These are phyloP conservation scores for Smutsia gigantea DNA, from an alignment of 2,797 vertebrate genomes.

Conservation along the genomic window DNA sequence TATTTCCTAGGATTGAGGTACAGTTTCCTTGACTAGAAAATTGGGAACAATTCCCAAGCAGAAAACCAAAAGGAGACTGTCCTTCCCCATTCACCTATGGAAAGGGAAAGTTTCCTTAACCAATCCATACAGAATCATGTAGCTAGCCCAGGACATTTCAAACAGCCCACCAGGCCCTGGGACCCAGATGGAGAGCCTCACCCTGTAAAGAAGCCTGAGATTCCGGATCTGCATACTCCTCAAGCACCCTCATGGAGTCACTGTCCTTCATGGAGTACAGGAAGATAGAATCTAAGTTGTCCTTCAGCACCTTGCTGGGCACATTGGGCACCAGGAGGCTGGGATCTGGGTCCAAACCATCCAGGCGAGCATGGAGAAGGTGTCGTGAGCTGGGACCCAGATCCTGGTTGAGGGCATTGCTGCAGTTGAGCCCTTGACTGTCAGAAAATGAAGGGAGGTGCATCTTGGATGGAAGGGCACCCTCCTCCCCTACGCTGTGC, in stretches of 20 bases:
- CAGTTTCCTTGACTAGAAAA: not conserved
- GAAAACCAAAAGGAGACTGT: no score
- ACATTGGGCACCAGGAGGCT: conserved; percentile 50
- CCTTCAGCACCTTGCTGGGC: conserved; percentile 67
- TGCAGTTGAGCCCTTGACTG: conserved; percentile 71
- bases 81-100: not conserved
- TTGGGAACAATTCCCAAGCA: not conserved
- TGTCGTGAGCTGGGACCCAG: conserved; percentile 70
- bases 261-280: conserved; percentile 72
- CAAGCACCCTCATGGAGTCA: conserved; percentile 73
- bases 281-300: conserved; percentile 67
- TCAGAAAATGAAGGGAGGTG: conserved; percentile 75
- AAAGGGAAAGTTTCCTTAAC: not conserved
- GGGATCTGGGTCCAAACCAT: conserved; percentile 68
- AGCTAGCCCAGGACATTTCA: not conserved
- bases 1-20: not conserved
- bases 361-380: conserved; percentile 69
- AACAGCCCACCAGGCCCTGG: not conserved
- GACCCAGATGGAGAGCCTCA: not conserved
- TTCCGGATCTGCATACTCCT: conserved; percentile 66
- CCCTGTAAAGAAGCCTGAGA: conserved; percentile 72
- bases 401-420: conserved; percentile 71
- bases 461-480: conserved; percentile 72
- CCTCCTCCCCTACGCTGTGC: conserved; percentile 72
- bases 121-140: rapidly evolving